Conservation (phyloP, 2,797 vertebrate genomes). For the Tadarida brasiliensis region DNA sequence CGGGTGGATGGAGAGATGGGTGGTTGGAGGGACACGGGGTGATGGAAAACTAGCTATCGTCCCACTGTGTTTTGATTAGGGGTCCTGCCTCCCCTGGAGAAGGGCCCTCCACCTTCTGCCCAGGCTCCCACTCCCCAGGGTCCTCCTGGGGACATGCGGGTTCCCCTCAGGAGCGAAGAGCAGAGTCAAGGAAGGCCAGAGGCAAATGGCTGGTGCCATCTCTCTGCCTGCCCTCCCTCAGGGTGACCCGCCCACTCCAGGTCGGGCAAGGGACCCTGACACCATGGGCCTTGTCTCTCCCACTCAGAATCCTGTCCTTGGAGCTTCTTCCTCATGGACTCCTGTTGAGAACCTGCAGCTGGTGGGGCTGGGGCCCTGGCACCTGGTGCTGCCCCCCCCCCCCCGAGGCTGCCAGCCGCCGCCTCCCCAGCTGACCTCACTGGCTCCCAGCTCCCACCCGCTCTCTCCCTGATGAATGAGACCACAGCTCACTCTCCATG, state of each 20-base stretch:
- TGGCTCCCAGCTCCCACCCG: constrained; percentile 44
- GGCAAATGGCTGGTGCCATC: neutral
- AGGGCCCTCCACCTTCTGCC: no score
- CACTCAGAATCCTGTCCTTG: neutral
- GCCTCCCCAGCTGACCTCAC: neutral
- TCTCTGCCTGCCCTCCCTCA: no score
- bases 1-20: no score
- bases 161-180: rapidly evolving
- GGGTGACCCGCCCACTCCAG: neutral
- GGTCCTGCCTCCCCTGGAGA: neutral
- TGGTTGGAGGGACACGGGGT: no score
- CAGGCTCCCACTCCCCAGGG: neutral
- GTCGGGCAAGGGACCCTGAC: neutral
- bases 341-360: no score
- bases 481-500: neutral
- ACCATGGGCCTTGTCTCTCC: neutral
- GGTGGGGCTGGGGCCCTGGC: neutral
- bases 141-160: no score
- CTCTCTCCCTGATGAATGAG: constrained; percentile 70
- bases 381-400: rapidly evolving
- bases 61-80: neutral
- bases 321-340: neutral
- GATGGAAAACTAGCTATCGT: no score
- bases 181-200: rapidly evolving
- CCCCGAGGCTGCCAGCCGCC: neutral